Evolutionary conservation across 2,797 vertebrate species (phyloP).

Genomic region (Falco cherrug): DNA sequence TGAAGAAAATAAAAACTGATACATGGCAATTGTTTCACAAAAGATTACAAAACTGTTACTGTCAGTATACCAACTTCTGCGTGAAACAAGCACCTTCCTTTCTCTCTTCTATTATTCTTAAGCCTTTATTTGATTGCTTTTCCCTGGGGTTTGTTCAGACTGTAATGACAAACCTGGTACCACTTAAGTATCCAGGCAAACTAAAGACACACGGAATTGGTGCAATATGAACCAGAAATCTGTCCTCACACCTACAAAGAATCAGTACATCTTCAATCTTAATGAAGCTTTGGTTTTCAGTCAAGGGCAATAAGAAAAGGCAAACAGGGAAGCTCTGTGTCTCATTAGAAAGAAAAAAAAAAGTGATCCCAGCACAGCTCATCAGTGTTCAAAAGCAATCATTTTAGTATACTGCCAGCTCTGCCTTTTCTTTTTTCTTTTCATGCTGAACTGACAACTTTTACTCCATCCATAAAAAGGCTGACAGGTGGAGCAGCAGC

Average conservation of each 20-base stretch:
- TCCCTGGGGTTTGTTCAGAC: background rate
- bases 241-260: background rate
- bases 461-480: background rate
- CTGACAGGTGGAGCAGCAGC: constrained; percentile 64
- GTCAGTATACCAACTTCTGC: background rate
- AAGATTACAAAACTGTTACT: background rate
- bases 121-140: background rate
- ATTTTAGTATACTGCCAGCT: background rate
- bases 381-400: constrained; percentile 30
- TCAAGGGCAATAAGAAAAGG: background rate
- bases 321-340: background rate
- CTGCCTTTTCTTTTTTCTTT: constrained; percentile 24
- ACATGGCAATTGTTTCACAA: background rate
- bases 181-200: background rate
- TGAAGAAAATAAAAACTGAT: constrained; percentile 17
- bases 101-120: background rate
- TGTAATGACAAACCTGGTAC: background rate
- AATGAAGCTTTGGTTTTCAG: constrained; percentile 11
- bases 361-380: constrained; percentile 5
- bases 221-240: constrained; percentile 22
- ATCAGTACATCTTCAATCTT: background rate
- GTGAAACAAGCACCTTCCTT: background rate
- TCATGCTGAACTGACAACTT: constrained; percentile 51
- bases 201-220: constrained; percentile 9
- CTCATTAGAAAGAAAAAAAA: background rate